These are phyloP conservation scores for Tachystola acroxantha DNA, from an alignment of 2,888 invertebrate species.

Conservation along the genomic window DNA sequence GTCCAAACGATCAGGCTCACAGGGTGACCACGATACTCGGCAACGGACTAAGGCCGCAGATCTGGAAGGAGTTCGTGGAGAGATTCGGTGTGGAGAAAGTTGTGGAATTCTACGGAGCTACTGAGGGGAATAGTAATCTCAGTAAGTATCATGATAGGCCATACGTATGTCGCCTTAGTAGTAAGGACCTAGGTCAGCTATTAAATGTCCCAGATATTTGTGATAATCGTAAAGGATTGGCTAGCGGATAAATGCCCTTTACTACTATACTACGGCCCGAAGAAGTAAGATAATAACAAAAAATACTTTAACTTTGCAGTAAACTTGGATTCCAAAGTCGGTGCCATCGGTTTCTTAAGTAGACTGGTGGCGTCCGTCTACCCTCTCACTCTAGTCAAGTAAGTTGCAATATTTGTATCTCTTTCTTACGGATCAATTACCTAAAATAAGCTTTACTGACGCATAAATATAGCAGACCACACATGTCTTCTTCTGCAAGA, in stretches of 20 bases:
- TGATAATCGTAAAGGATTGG: no score
- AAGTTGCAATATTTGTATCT: slow-evolving; percentile 22
- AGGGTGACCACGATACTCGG: slow-evolving; percentile 90
- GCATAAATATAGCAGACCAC: neutral
- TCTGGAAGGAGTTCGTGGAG: slow-evolving; percentile 92
- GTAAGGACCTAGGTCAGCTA: no score
- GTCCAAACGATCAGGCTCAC: slow-evolving; percentile 81
- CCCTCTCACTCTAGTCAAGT: slow-evolving; percentile 67
- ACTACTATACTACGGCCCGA: no score
- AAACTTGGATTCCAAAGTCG: slow-evolving; percentile 91
- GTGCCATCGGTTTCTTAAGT: slow-evolving; percentile 95
- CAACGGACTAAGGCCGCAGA: slow-evolving; percentile 94
- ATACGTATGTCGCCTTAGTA: neutral
- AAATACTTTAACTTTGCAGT: no score
- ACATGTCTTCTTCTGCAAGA: no score
- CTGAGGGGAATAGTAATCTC: slow-evolving; percentile 97
- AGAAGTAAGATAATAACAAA: no score
- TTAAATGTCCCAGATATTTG: no score
- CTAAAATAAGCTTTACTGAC: neutral
- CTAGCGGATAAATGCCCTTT: no score
- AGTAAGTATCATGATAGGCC: slow-evolving; percentile 59
- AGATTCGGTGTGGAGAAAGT: slow-evolving; percentile 84
- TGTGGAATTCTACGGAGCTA: slow-evolving; percentile 96
- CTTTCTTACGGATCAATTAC: neutral
- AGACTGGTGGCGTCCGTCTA: slow-evolving; percentile 71